Conservation (phyloP, 2,797 vertebrate genomes). For the Peromyscus attwateri region DNA sequence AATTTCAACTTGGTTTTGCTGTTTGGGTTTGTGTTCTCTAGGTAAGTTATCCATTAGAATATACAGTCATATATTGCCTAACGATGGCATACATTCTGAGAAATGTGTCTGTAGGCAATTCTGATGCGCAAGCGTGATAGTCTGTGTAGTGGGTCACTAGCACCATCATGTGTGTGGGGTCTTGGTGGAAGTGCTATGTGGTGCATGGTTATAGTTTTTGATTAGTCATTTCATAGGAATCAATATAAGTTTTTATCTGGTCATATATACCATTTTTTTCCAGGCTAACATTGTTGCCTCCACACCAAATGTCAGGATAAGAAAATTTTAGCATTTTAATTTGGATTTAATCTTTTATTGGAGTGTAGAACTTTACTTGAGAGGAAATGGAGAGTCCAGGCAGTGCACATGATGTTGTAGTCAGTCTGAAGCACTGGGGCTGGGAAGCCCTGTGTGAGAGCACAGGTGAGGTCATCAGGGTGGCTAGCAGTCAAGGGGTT, state of each 20-base stretch:
- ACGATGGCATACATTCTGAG: not conserved
- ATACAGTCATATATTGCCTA: not conserved
- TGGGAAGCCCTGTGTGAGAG: not conserved
- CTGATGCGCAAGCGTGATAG: not conserved
- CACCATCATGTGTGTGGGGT: not conserved
- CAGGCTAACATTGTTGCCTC: not conserved
- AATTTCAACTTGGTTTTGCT: not conserved
- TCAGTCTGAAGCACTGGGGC: not conserved
- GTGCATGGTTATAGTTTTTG: not conserved
- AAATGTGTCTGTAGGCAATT: not conserved
- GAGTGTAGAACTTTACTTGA: not conserved
- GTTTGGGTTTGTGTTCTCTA: slow-evolving; percentile 17
- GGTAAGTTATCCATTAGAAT: not conserved
- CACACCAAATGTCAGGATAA: slow-evolving; percentile 39
- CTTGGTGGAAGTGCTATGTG: not conserved
- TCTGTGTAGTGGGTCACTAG: not conserved
- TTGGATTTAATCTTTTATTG: slow-evolving; percentile 45
- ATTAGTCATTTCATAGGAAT: slow-evolving; percentile 12
- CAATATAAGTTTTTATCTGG: slow-evolving; percentile 22
- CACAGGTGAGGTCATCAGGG: not conserved
- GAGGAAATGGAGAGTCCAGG: not conserved
- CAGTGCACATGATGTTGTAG: not conserved
- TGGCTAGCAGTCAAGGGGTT: not conserved
- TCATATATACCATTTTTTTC: not conserved
- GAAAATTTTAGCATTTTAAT: slow-evolving; percentile 23